Percentiles rank a stretch among this genome's conserved stretches.
These are phyloP conservation scores for Planiliza haematocheilus DNA, from an alignment of 2,113 vertebrate species.

Conservation along the genomic window DNA sequence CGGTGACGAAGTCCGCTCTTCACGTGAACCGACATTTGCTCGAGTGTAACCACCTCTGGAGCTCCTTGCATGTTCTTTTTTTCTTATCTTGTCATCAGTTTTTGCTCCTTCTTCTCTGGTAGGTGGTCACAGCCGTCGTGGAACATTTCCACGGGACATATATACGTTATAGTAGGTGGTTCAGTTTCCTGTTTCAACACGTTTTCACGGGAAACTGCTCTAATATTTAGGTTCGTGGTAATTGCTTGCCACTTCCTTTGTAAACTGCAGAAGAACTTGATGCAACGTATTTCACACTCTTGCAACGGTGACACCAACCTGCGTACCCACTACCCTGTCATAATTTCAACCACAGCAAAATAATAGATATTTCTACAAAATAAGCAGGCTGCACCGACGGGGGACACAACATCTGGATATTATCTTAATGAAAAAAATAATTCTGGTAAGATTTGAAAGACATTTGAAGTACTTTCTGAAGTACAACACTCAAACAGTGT, in stretches of 20 bases:
- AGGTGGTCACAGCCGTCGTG: neutral
- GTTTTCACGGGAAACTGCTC: slow-evolving; percentile 21
- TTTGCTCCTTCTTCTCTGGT: neutral
- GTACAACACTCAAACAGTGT: no score
- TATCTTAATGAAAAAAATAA: neutral
- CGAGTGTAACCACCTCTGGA: neutral
- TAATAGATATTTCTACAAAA: no score
- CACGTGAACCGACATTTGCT: neutral
- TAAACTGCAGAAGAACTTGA: neutral
- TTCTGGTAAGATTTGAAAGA: neutral
- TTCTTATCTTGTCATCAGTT: fast-evolving
- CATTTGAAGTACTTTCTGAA: neutral
- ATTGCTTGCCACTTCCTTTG: slow-evolving; percentile 46
- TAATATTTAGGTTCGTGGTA: neutral
- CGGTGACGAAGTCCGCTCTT: neutral
- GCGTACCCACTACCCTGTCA: no score
- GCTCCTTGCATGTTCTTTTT: slow-evolving; percentile 2
- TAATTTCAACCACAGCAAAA: no score
- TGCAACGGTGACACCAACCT: neutral
- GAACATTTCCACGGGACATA: neutral
- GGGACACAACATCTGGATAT: no score
- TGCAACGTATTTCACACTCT: neutral
- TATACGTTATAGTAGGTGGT: slow-evolving; percentile 1
- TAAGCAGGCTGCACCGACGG: neutral
- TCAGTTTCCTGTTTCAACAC: slow-evolving; percentile 53